These are phyloP conservation scores for Clarias batrachus DNA, from an alignment of 2,113 vertebrate genomes.

Conservation along the genomic window DNA sequence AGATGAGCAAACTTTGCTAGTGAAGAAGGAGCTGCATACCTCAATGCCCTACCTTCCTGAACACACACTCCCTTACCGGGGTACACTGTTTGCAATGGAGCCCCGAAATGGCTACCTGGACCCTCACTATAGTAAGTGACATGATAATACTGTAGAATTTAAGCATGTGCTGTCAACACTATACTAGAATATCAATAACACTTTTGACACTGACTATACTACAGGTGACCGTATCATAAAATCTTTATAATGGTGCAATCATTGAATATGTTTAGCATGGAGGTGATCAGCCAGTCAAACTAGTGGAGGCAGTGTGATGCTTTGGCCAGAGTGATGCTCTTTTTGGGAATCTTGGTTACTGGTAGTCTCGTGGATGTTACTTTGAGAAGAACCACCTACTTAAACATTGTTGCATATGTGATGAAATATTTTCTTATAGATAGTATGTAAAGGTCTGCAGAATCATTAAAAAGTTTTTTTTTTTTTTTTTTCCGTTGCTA, in stretches of 20 bases:
- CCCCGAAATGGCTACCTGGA: constrained; percentile 93
- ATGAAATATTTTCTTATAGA: no score
- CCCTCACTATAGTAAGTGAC: constrained; percentile 88
- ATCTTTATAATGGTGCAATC: neutral
- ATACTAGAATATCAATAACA: neutral
- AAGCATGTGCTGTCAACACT: neutral
- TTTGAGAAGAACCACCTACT: no score
- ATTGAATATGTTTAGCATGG: no score
- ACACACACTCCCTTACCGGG: constrained; percentile 87
- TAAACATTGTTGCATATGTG: no score
- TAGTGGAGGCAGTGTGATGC: no score
- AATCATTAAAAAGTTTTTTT: no score
- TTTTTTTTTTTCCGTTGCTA: no score
- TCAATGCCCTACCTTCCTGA: constrained; percentile 89
- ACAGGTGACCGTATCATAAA: neutral
- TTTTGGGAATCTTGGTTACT: no score
- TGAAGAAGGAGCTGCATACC: constrained; percentile 94
- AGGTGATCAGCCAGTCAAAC: no score
- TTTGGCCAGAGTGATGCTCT: no score
- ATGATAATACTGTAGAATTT: neutral
- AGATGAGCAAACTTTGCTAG: constrained; percentile 88
- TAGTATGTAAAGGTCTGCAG: no score
- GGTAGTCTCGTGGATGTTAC: no score
- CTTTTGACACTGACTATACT: neutral
- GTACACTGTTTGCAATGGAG: constrained; percentile 92